These are phyloP conservation scores for rat (Rattus norvegicus) DNA, from an alignment of 2,113 vertebrate species.

Conservation along the genomic window DNA sequence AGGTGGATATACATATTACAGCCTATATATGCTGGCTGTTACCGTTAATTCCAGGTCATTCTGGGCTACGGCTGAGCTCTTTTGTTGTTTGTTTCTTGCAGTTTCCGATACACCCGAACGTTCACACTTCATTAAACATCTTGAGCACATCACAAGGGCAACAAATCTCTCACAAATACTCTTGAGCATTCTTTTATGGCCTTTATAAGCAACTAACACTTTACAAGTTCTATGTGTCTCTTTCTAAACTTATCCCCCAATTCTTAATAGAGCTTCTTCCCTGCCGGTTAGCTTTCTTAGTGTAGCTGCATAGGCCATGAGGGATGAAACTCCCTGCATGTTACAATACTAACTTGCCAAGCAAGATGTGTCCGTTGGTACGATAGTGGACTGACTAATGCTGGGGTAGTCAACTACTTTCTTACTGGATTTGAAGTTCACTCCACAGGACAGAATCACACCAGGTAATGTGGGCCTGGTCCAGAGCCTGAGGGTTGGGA, in stretches of 20 bases:
- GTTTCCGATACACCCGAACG: slow-evolving; percentile 54
- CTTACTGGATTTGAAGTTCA: neutral
- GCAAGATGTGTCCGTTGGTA: neutral
- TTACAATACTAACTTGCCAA: neutral
- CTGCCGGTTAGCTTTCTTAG: neutral
- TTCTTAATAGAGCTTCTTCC: neutral
- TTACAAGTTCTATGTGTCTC: neutral
- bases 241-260: neutral
- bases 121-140: slow-evolving; percentile 40
- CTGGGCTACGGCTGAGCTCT: neutral
- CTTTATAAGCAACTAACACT: neutral
- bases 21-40: neutral
- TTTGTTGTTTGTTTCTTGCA: neutral
- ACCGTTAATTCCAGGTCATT: neutral
- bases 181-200: slow-evolving; percentile 3
- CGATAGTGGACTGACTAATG: neutral
- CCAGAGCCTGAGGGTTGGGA: neutral
- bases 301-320: neutral
- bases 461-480: neutral
- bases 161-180: slow-evolving; percentile 51
- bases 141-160: slow-evolving; percentile 60
- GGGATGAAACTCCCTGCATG: neutral
- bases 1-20: neutral
- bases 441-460: neutral
- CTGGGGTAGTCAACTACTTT: neutral